Base-by-base conservation (phyloP, 2,113 vertebrate species). In the Bos indicus region DNA sequence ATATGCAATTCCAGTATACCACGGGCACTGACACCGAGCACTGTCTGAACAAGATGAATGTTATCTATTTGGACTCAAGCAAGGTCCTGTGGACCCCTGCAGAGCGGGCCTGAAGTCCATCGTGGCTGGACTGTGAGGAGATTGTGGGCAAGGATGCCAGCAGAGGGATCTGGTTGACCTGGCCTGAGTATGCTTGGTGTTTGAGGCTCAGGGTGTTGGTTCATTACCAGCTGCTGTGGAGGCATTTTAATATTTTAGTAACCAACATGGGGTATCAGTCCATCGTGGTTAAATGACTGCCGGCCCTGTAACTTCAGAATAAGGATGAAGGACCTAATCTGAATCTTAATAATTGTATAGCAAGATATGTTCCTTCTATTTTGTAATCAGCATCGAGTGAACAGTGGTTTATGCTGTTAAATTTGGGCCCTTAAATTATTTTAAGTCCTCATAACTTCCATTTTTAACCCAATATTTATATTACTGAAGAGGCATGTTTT, bases 191-290 rank as follows among this genome's bases (percentile, higher is more conserved):
- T 48, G 7, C 80, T 87, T 25, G 21, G 11, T 17, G 1, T 67
- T 36, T 91, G 16, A 85, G 2, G 30, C 6, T 77, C n/a, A 74
- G 30, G 11, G 7, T 25, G 7, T 25, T 54, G 43, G 9, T 1
- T 51, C 6, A 71, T 56, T 40, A 33, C 4, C 3, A 91, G 14
- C 26, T 46, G 12, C 67, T 40, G 40, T 46, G 43, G 5, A 25
- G 90, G 1, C 7, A 78, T 91, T 95, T 96, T 52, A 48, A 54
- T 93, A 57, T 94, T 81, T 89, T 80, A 84, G 67, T 51, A 91
- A 60, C 19, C 23, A 51, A n/a, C 12, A 46, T 78, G 23, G 3
- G 52, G 3, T 46, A 15, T 2, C 2, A 17, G 10, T 71, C 6
- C 23, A 60, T 23, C 51, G 4, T 40, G 16, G 4, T 33, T 80